Conservation (phyloP, 2,888 invertebrate species). For the Pristionchus maxplancki region DNA sequence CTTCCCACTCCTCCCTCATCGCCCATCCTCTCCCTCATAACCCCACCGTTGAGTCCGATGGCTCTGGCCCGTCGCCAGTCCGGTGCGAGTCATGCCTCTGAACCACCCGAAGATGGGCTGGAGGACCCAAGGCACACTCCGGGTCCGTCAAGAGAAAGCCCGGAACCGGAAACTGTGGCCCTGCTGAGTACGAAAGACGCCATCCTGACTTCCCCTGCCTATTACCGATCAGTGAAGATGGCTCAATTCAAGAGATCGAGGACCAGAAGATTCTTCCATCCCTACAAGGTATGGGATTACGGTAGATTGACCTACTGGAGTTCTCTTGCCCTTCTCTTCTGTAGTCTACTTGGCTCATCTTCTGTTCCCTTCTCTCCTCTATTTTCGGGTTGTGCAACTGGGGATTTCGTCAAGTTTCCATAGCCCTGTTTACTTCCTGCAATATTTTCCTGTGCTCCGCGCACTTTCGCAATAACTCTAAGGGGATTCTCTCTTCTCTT, state of each 20-base stretch:
- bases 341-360: not conserved
- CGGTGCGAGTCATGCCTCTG: not conserved
- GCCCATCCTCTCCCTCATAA: constrained; percentile 19
- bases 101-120: constrained; percentile 4
- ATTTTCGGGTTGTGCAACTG: not conserved
- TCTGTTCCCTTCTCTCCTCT: not conserved
- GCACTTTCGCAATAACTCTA: constrained; percentile 21
- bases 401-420: not conserved
- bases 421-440: constrained; percentile 11
- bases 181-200: not conserved
- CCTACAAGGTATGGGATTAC: constrained; percentile 55
- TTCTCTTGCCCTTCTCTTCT: not conserved
- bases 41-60: constrained; percentile 18
- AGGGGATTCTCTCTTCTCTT: no score
- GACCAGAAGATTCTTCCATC: constrained; percentile 66
- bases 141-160: constrained; percentile 2
- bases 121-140: constrained; percentile 25
- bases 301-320: not conserved
- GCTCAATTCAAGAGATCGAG: constrained; percentile 60
- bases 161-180: not conserved
- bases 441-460: not conserved
- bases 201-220: not conserved
- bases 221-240: constrained; percentile 54
- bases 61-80: not conserved
- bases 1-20: constrained; percentile 41